These are phyloP conservation scores for Eremobia ochroleuca DNA, from an alignment of 2,888 invertebrate species.

Conservation along the genomic window DNA sequence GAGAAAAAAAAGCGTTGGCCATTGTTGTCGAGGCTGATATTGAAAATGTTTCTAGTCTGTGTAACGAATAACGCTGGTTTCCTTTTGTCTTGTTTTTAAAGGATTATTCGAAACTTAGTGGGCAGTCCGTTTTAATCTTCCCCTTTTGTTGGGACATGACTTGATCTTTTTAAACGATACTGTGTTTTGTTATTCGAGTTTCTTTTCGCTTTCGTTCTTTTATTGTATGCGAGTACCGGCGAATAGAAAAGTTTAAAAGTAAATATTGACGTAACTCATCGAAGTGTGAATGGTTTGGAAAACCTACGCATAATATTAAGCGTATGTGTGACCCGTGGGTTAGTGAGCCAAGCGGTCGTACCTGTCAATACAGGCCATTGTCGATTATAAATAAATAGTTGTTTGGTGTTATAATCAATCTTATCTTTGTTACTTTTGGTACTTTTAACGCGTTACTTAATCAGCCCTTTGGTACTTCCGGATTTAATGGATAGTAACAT, in stretches of 20 bases:
- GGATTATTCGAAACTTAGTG: conserved; percentile 82
- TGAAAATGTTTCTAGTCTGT: conserved; percentile 84
- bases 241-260: conserved; percentile 78
- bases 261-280: conserved; percentile 82
- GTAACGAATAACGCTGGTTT: conserved; percentile 78
- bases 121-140: conserved; percentile 78
- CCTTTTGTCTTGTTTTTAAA: conserved; percentile 83
- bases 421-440: conserved; percentile 36
- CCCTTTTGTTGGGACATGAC: conserved; percentile 78
- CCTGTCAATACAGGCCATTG: conserved; percentile 61
- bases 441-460: conserved; percentile 58
- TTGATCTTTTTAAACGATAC: conserved; percentile 72
- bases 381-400: conserved; percentile 44
- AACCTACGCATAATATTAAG: conserved; percentile 70
- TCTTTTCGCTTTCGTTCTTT: conserved; percentile 77
- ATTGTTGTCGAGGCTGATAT: conserved; percentile 85
- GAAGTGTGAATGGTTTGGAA: conserved; percentile 78
- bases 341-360: conserved; percentile 79
- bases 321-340: conserved; percentile 78
- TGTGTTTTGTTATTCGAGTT: conserved; percentile 69
- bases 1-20: conserved; percentile 75
- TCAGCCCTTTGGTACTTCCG: conserved; percentile 46
- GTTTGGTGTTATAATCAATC: conserved; percentile 49
- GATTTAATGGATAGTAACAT: conserved; percentile 26
- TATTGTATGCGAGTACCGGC: conserved; percentile 64